Conservation (phyloP, 2,113 vertebrate species). For the Hucho hucho region DNA sequence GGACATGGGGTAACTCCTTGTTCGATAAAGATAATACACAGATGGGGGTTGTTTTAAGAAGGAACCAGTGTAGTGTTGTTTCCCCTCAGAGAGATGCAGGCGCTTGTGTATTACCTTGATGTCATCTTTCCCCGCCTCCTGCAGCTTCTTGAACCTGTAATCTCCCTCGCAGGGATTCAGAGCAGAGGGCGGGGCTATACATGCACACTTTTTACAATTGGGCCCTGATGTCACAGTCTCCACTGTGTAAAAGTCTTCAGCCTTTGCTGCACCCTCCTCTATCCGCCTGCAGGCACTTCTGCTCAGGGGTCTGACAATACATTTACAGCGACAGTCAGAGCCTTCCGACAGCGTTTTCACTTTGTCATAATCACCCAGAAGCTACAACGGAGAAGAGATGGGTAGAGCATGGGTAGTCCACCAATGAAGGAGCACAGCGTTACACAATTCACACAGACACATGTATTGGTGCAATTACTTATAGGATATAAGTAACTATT, state of each 20-base stretch:
- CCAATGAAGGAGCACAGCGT: too few species aligned
- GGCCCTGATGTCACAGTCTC: conserved; percentile 91
- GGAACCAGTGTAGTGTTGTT: too few species aligned
- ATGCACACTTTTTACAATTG: conserved; percentile 87
- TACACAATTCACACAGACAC: too few species aligned
- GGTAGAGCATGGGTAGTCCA: too few species aligned
- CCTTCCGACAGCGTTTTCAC: conserved; percentile 94
- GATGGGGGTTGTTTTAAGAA: too few species aligned
- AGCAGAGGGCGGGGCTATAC: conserved; percentile 87
- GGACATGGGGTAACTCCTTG: too few species aligned
- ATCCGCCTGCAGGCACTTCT: conserved; percentile 84
- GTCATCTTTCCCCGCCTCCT: conserved; percentile 80
- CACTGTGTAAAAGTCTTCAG: conserved; percentile 87
- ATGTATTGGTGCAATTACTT: too few species aligned
- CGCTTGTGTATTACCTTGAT: conserved; percentile 81
- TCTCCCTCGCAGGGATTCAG: conserved; percentile 91
- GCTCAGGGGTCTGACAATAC: conserved; percentile 90
- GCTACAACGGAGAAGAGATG: conserved; percentile 74
- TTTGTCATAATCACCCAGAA: conserved; percentile 96
- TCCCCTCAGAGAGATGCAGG: too few species aligned
- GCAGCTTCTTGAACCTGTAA: conserved; percentile 85
- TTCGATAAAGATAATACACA: too few species aligned
- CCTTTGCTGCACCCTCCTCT: conserved; percentile 70
- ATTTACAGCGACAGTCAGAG: conserved; percentile 92
- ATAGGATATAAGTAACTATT: too few species aligned